Percentiles rank a stretch among this genome's conserved stretches.
These are phyloP conservation scores for Euphonia xanthogaster DNA, from an alignment of 2,797 vertebrate species.

Conservation along the genomic window DNA sequence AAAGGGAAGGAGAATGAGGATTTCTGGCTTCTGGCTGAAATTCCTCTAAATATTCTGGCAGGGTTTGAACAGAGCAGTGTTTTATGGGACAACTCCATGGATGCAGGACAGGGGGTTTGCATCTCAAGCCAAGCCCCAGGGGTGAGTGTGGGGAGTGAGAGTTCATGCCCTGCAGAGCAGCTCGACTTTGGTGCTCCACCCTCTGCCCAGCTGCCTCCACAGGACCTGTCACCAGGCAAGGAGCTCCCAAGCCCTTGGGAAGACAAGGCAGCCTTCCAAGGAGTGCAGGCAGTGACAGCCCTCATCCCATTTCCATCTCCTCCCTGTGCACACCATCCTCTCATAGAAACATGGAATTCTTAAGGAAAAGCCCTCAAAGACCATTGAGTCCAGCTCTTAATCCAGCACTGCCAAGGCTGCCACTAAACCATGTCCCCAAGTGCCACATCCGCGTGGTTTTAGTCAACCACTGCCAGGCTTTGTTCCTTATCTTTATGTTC, in stretches of 20 bases:
- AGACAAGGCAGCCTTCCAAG: neutral
- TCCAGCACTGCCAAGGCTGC: neutral
- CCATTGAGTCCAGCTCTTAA: neutral
- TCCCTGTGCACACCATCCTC: neutral
- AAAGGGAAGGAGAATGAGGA: neutral
- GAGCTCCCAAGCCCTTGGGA: neutral
- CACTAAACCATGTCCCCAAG: neutral
- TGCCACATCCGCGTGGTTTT: neutral
- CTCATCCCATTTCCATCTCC: neutral
- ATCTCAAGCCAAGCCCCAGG: neutral
- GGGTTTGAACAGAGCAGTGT: neutral
- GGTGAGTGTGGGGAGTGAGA: neutral
- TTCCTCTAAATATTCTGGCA: neutral
- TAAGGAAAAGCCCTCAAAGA: neutral
- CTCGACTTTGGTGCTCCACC: fast-evolving
- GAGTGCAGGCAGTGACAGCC: neutral
- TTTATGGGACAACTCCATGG: neutral
- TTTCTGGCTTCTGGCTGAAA: neutral
- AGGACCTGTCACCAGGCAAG: neutral
- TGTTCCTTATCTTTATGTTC: neutral
- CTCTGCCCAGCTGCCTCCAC: neutral
- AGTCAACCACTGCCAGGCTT: neutral
- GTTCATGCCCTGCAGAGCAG: neutral
- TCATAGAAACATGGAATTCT: neutral
- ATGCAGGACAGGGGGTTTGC: neutral